These are phyloP conservation scores for Mobula hypostoma DNA, from an alignment of 2,113 vertebrate species.

Conservation along the genomic window DNA sequence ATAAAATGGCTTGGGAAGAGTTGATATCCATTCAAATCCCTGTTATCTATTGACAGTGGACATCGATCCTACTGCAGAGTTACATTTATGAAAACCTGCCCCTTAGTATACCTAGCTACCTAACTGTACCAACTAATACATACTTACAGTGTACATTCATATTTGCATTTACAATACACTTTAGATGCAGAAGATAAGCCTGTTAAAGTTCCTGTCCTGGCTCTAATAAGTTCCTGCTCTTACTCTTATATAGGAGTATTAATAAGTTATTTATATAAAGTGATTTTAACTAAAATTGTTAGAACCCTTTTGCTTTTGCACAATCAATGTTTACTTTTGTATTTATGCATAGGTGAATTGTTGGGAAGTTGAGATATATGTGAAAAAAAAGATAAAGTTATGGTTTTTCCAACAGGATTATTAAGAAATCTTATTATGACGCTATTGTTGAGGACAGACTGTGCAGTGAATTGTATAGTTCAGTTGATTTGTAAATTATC, in stretches of 20 bases:
- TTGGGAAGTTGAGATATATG: constrained; percentile 47
- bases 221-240: constrained; percentile 55
- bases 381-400: constrained; percentile 40
- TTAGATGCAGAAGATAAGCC: constrained; percentile 38
- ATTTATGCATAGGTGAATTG: constrained; percentile 57
- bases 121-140: not conserved
- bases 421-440: constrained; percentile 15
- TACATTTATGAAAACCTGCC: not conserved
- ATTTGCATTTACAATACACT: constrained; percentile 44
- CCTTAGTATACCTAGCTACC: not conserved
- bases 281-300: constrained; percentile 46
- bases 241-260: constrained; percentile 55
- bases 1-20: not conserved
- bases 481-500: not conserved
- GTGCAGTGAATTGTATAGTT: not conserved
- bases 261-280: constrained; percentile 72
- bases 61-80: not conserved
- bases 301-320: constrained; percentile 66
- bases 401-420: not conserved
- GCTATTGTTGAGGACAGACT: not conserved
- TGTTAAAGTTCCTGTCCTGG: constrained; percentile 45
- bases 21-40: not conserved
- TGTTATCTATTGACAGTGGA: not conserved
- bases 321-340: constrained; percentile 60
- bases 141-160: not conserved